Evolutionary conservation across 2,797 vertebrate species (phyloP), one percentile per base, ranked within the genome.

Genomic region (Telmatherina bonti): DNA sequence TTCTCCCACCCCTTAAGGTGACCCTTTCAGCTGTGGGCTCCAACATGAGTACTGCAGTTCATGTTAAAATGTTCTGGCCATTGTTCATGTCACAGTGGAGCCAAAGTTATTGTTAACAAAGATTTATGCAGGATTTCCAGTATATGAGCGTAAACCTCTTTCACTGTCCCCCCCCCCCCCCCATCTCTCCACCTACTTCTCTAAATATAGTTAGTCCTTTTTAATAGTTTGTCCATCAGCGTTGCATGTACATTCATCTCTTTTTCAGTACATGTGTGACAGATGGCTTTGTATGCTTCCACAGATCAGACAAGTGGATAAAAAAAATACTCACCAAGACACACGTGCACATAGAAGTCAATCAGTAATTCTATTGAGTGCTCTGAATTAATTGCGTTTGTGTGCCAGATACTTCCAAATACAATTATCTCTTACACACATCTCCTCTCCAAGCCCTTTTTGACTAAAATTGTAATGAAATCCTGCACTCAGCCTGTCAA

Each of bases 391-490:
- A 62, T 65, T 74, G 12, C 11, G 11, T 41, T 54, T 60, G 59
- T 74, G 52, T 57, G 26, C 59, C 18, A 67, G 70, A 80, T 79
- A 59, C 66, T 49, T 76, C 30, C 51, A 78, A 81, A 74, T 60
- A 43, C 47, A 67, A 77, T 74, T 43, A 73, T 76, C 59, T 62
- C 33, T 36, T 12, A 43, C 31, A 65, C 8, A 53, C 60, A 27
- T 20, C 53, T 24, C 57, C 56, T 29, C 29, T 64, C 52, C 22
- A n/a, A 52, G 7, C 65, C 61, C 56, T 7, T 45, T 63, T 31
- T 45, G 20, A 36, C 49, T 67, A 70, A 67, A 77, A 78, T 62
- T 73, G 68, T 29, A 57, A 55, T 87, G 59, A 80, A 83, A 85
- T 43, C 67, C 63, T 68, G 61, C 29, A 71, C 66, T 78, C 70